Conservation (phyloP, 2,113 vertebrate species). For the Xenopus tropicalis region UCB_Xtro_10.0 CM004448.2:150079501-150080000, state of each 20-base stretch:
- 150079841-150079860: slow-evolving; percentile 18
- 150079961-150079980: neutral
- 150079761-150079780: neutral
- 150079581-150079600: no score
- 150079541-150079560: no score
- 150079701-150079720: no score
- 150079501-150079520: no score
- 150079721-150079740: no score
- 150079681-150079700: no score
- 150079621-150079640: no score
- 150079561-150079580: no score
- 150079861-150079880: slow-evolving; percentile 1
- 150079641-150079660: no score
- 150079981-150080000: slow-evolving; percentile 20
- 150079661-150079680: no score
- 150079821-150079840: neutral
- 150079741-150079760: neutral
- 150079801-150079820: neutral
- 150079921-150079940: slow-evolving; percentile 24
- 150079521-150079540: no score
- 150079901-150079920: slow-evolving; percentile 7
- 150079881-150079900: neutral
- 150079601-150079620: no score
- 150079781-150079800: neutral
- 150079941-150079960: accelerated